Evolutionary conservation across 2,888 invertebrate genomes (phyloP).

Genomic region (Caenorhabditis japonica): DNA sequence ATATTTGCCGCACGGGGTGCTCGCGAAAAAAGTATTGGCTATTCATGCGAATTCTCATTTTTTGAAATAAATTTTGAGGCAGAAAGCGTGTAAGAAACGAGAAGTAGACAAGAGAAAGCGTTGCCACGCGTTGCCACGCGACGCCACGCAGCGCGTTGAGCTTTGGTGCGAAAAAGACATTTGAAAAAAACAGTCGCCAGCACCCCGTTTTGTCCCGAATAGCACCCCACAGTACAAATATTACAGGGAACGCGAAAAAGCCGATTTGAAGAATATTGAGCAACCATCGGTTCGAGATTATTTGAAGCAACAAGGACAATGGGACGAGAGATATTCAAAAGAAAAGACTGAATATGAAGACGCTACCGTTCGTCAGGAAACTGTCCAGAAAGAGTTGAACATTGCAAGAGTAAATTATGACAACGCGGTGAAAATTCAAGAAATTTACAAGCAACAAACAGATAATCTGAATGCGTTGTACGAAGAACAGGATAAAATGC

Average conservation of each 20-base stretch:
- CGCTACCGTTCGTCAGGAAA: slow-evolving; percentile 78
- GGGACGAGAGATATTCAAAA: slow-evolving; percentile 77
- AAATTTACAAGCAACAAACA: slow-evolving; percentile 76
- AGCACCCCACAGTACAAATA: too few relatives aligned
- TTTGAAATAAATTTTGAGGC: too few relatives aligned
- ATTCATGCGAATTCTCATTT: too few relatives aligned
- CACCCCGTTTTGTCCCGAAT: too few relatives aligned
- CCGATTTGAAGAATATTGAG: slow-evolving; percentile 78
- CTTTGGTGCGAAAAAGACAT: neutral
- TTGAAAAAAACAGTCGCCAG: too few relatives aligned
- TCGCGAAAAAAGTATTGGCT: too few relatives aligned
- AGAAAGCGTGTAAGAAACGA: too few relatives aligned
- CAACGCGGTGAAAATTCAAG: slow-evolving; percentile 76
- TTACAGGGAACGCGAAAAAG: slow-evolving; percentile 78
- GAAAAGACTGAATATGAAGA: slow-evolving; percentile 79
- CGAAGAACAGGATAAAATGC: slow-evolving; percentile 79
- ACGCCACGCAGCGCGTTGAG: too few relatives aligned
- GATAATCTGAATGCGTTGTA: slow-evolving; percentile 78
- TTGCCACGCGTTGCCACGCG: too few relatives aligned
- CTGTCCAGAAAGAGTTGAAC: slow-evolving; percentile 78
- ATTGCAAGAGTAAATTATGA: slow-evolving; percentile 76
- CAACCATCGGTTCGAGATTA: slow-evolving; percentile 78
- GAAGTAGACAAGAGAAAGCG: too few relatives aligned
- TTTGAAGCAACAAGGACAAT: slow-evolving; percentile 77
- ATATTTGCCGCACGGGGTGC: too few relatives aligned